Evolutionary conservation across 2,113 vertebrate genomes (phyloP).

Genomic region (Scalopus aquaticus): DNA sequence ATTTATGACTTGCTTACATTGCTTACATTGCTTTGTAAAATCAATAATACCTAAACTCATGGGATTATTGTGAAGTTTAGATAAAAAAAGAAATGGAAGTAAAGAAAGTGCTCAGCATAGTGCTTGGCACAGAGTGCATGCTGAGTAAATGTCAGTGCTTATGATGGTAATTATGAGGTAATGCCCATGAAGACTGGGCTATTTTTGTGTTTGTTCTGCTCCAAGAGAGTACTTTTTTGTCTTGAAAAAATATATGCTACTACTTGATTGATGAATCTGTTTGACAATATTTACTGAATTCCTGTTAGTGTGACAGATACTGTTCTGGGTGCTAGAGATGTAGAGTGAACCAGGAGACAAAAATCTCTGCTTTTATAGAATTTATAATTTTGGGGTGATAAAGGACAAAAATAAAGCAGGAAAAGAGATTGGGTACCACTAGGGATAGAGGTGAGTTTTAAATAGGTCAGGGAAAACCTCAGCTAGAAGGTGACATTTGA

Average conservation of each 20-base stretch:
- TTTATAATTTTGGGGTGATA: neutral
- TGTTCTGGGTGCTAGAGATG: neutral
- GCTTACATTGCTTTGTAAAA: neutral
- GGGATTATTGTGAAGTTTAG: neutral
- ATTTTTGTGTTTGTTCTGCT: neutral
- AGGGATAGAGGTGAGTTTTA: neutral
- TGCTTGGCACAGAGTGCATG: neutral
- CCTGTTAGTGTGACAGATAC: neutral
- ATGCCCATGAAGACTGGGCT: neutral
- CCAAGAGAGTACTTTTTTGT: neutral
- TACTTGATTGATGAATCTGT: neutral
- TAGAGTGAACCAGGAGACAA: neutral
- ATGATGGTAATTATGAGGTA: neutral
- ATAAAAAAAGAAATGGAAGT: neutral
- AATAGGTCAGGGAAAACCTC: neutral
- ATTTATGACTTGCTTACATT: neutral
- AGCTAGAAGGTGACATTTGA: neutral
- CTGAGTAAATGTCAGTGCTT: neutral
- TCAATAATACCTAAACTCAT: neutral
- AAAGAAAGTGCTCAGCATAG: neutral
- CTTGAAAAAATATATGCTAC: neutral
- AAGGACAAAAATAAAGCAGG: neutral
- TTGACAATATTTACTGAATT: neutral
- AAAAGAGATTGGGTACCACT: neutral
- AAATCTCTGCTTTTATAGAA: neutral